Evolutionary conservation across 2,888 invertebrate species (phyloP), one percentile per base, ranked within the genome.

Genomic region (Agelastica alni): DNA sequence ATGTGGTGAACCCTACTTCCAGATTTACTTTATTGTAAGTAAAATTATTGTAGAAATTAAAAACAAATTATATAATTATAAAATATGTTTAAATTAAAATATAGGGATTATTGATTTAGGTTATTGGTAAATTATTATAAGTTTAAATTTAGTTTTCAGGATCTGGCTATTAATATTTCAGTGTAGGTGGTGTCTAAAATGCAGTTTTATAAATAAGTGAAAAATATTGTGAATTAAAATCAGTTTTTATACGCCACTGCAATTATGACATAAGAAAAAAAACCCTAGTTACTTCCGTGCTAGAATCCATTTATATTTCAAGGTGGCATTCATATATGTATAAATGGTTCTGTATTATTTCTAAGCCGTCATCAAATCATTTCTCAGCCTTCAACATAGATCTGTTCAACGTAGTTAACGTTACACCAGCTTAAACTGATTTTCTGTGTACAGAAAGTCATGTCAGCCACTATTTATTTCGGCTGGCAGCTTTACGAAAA

Each of bases 311-410:
- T 47, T 28, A 22, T 26, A 37, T 22, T 37, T 47, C 47, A 47
- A 47, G 47, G 47, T 37, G 36, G 47, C 18, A 37, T 37, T 17
- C 28, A 37, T 13, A 26, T 47, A n/a, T n/a, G n/a, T n/a, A 47
- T 47, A 47, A 39, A 55, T 36, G 28, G 34, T 56, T 58, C 60
- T 60, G 60, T 56, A 49, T 58, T 60, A 57, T 55, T 59, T 63
- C 59, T 47, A 51, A 42, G 55, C 64, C 60, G 59, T 64, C 64
- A 57, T 54, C 64, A 56, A 61, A 60, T 61, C 61, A 64, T 64
- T 64, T 64, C 62, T 64, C 61, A 63, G 57, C 56, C 59, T 51
- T 60, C 57, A 57, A 46, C 41, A 54, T 53, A 48, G 37, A 39
- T 64, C 64, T 60, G 64, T 61, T 63, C 61, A 63, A 59, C 56